phyloP scores from a whole-genome alignment of 2,888 invertebrate species.

The Trichogramma evanescens region DNA sequence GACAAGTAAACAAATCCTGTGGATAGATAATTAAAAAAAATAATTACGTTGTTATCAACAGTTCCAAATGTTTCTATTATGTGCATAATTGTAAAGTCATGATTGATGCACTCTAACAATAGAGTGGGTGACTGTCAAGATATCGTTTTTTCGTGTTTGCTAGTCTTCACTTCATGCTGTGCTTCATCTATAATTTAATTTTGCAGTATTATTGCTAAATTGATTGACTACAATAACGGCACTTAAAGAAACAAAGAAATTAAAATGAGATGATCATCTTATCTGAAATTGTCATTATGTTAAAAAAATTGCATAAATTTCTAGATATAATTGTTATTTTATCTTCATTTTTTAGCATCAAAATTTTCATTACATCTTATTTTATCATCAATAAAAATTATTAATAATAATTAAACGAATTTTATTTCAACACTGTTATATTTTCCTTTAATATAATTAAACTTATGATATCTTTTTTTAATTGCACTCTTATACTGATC shows the following conservation, averaged over 20 bases:
- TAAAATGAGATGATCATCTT: slow-evolving; percentile 14
- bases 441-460: no score
- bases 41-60: slow-evolving; percentile 18
- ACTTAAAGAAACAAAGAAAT: slow-evolving; percentile 16
- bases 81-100: slow-evolving; percentile 18
- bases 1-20: slow-evolving; percentile 23
- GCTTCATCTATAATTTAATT: slow-evolving; percentile 15
- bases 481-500: no score
- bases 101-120: slow-evolving; percentile 4
- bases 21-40: slow-evolving; percentile 28
- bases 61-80: slow-evolving; percentile 17
- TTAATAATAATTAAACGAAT: no score
- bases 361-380: no score
- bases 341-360: no score
- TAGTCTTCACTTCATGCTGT: slow-evolving; percentile 20
- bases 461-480: no score
- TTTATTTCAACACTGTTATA: no score
- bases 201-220: slow-evolving; percentile 21
- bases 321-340: no score
- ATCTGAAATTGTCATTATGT: slow-evolving; percentile 16
- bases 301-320: slow-evolving; percentile 1
- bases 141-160: slow-evolving; percentile 14
- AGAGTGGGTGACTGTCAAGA: slow-evolving; percentile 12
- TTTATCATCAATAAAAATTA: no score
- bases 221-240: slow-evolving; percentile 18